Base-by-base conservation (phyloP, 2,797 vertebrate genomes). In the Alca torda region DNA sequence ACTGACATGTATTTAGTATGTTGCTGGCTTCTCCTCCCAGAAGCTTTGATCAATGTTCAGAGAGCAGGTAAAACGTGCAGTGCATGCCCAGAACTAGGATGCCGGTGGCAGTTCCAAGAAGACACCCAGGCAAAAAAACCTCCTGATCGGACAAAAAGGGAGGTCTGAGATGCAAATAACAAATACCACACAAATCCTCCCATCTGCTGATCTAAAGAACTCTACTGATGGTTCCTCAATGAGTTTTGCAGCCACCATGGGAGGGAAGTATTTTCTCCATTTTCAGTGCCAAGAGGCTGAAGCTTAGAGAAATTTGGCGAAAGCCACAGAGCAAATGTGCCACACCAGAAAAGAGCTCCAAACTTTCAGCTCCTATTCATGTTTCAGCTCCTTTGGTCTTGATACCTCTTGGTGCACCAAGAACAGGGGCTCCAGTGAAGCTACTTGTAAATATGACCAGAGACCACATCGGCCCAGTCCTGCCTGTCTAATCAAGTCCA, bases 41-140 rank as follows among this genome's bases (percentile, higher is more conserved):
- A 41, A 80, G n/a, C 91, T 97, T 96, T 96, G 91, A 96, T 95
- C 70, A 19, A 37, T 89, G 87, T 92, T 95, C 90, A 95, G 96
- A 94, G 53, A 93, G 56, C 63, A 93, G 78, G 90, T 87, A 95
- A 93, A 94, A 90, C 28, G 77, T 16, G 17, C 46, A 56, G 43
- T 57, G 83, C 81, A 48, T 95, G 93, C 90, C 93, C 93, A 93
- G 86, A 94, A 82, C 63, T 41, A 60, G 59, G 93, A 92, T 64
- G 93, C 93, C 96, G 4, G 78, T 95, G 84, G 96, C 93, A 90
- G 91, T 95, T 96, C 75, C 87, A 93, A 48, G 37, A 91, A 96
- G 91, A 73, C 60, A 93, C 30, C 7, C 48, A 76, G 79, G 69
- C 53, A 81, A 91, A 86, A 85, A 87, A 54, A 1, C 9, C 51